Evolutionary conservation across 2,113 vertebrate genomes (phyloP).

Genomic region (Oreocharis arfaki): DNA sequence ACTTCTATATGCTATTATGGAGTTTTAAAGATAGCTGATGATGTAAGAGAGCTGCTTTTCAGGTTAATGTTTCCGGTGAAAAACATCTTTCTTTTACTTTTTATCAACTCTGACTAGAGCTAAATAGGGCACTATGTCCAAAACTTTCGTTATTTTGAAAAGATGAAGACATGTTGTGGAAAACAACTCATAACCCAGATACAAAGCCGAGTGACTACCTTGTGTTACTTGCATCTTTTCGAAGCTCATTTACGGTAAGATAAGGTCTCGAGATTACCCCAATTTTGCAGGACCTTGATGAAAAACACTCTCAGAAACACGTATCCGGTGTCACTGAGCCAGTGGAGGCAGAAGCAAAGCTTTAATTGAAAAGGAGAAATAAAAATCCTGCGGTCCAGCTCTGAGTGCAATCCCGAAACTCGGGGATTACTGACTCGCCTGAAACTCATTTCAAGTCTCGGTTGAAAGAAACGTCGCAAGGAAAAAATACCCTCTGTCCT

Average conservation of each 20-base stretch:
- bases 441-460: not conserved
- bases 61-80: not conserved
- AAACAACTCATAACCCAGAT: not conserved
- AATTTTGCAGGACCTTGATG: not conserved
- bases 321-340: not conserved
- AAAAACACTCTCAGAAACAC: not conserved
- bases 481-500: not conserved
- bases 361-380: conserved; percentile 23
- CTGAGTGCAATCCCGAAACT: not conserved
- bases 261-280: accelerated
- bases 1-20: accelerated
- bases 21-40: not conserved
- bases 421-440: not conserved
- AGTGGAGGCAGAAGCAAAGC: not conserved
- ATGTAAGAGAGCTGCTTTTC: not conserved
- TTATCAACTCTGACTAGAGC: not conserved
- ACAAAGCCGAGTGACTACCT: not conserved
- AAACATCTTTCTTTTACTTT: accelerated
- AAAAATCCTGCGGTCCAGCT: not conserved
- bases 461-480: accelerated
- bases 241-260: not conserved
- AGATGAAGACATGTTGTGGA: not conserved
- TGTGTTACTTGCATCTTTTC: conserved; percentile 8
- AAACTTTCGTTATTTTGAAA: not conserved
- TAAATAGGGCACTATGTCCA: not conserved